Conservation (phyloP, 2,888 invertebrate species). For the Rhogogaster chlorosoma region DNA sequence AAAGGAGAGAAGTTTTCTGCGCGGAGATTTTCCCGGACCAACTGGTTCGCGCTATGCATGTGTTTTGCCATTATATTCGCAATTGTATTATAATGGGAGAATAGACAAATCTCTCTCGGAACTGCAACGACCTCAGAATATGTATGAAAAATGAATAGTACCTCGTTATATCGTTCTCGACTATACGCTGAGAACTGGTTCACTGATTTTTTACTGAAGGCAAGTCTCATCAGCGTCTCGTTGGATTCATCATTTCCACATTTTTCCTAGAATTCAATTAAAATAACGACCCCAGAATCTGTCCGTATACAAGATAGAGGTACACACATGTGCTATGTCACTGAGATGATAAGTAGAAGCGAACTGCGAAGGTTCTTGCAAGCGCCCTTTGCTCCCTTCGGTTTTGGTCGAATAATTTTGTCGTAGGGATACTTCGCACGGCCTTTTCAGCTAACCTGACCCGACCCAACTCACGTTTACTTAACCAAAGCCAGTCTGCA, state of each 20-base stretch:
- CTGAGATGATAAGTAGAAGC: neutral
- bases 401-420: slow-evolving; percentile 15
- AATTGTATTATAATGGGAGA: neutral
- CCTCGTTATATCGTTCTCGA: slow-evolving; percentile 55
- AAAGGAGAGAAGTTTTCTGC: neutral
- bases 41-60: neutral
- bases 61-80: neutral
- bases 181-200: slow-evolving; percentile 50
- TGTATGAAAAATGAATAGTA: slow-evolving; percentile 50
- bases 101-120: slow-evolving; percentile 9
- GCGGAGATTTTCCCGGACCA: neutral
- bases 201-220: slow-evolving; percentile 53
- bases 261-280: neutral
- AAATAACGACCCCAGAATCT: neutral
- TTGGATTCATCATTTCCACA: slow-evolving; percentile 8
- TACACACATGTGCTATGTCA: neutral
- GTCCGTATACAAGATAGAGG: neutral
- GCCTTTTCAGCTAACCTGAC: neutral
- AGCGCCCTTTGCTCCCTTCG: neutral
- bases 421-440: neutral
- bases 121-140: slow-evolving; percentile 21
- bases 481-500: slow-evolving; percentile 11
- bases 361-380: neutral
- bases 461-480: slow-evolving; percentile 26
- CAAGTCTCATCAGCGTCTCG: slow-evolving; percentile 48